Percentiles rank a stretch among this genome's conserved stretches.
Evolutionary conservation across 2,888 invertebrate species (phyloP).

Genomic region (Dasysyrphus albostriatus): DNA sequence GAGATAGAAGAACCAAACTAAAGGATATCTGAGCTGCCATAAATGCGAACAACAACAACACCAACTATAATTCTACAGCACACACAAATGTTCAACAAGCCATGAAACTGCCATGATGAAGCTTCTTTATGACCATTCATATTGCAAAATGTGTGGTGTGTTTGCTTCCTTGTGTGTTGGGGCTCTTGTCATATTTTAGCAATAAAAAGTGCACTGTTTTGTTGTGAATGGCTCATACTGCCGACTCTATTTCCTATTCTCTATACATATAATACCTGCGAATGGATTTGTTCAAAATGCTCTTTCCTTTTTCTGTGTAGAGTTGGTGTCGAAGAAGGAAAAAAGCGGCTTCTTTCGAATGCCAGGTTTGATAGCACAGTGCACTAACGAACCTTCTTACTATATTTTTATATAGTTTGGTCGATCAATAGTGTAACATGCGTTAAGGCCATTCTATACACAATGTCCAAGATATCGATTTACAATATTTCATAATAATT

Average conservation of each 20-base stretch:
- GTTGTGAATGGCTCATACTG: constrained; percentile 6
- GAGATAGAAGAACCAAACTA: constrained; percentile 33
- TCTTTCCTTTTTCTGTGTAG: background rate
- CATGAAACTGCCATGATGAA: constrained; percentile 65
- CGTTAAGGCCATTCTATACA: constrained; percentile 47
- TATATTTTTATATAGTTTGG: constrained; percentile 18
- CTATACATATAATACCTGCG: background rate
- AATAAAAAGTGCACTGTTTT: constrained; percentile 64
- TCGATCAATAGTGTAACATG: constrained; percentile 50
- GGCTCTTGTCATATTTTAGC: constrained; percentile 73
- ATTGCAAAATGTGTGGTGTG: constrained; percentile 33
- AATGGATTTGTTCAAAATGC: constrained; percentile 56
- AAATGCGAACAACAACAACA: constrained; percentile 44
- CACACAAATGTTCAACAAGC: constrained; percentile 59
- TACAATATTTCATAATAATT: constrained; percentile 76
- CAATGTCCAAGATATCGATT: constrained; percentile 71
- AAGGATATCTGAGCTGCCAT: constrained; percentile 57
- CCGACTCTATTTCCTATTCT: background rate
- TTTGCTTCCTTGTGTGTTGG: constrained; percentile 52
- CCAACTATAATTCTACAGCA: constrained; percentile 4
- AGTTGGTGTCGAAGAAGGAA: constrained; percentile 24
- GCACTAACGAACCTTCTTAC: constrained; percentile 62
- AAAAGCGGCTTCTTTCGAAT: constrained; percentile 29
- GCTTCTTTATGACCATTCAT: constrained; percentile 72
- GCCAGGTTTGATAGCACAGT: background rate